Base-by-base conservation (phyloP, 2,797 vertebrate species). In the Hapalemur alaotrensis region DNA sequence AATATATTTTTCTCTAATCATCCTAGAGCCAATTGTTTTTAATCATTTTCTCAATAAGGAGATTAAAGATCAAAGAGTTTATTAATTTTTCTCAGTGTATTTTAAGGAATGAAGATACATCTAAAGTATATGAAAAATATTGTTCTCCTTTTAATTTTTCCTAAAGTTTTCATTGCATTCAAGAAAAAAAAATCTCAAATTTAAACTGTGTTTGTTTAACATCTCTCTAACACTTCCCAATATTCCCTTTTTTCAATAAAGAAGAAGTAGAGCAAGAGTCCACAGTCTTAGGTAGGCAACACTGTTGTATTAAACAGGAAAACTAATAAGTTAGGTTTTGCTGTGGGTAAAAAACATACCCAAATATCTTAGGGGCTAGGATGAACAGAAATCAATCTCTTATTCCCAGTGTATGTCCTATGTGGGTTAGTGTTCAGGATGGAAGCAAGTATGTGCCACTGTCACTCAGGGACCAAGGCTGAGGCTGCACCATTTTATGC, bases 131-230 rank as follows among this genome's bases (percentile, higher is more conserved):
- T 30, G 23, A 79, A 72, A 96, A 90, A 81, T 46, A 59, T 32
- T 70, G 0, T 65, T 93, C 46, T 95, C 5, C 48, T 89, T 92
- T 84, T 89, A 86, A 94, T 89, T 75, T 84, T 65, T 65, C 41
- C 91, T 63, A 63, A 72, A 20, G 35, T 61, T 91, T 69, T 93
- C 15, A 86, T 63, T 23, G 67, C 46, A 61, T 25, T 52, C 15
- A 78, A 73, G 41, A 61, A 84, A 18, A 76, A 89, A 78, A 87
- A 59, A n/a, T 83, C 35, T 82, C 15, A 73, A n/a, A 46, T 70
- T 46, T 65, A 11, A 75, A 18, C 38, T 80, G 69, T 80, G 57
- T 80, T 97, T 61, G 18, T n/a, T 61, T 75, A 78, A 59, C 7
- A n/a, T 35, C 72, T 75, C 18, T 67, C 18, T 86, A 72, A 83